phyloP scores from a whole-genome alignment of 2,888 invertebrate genomes.

The Malachius bipustulatus region DNA sequence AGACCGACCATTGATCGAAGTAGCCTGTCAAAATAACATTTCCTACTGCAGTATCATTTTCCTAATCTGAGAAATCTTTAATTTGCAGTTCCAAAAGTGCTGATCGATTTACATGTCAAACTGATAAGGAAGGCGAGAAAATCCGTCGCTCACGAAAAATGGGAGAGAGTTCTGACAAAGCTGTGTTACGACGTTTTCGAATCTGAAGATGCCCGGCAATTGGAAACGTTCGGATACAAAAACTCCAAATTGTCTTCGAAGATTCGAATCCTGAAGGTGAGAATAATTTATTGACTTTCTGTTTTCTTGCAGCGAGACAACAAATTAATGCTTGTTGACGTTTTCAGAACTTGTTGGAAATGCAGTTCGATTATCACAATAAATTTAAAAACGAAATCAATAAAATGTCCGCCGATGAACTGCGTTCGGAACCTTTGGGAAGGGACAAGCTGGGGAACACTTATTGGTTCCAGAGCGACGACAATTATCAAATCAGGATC shows the following conservation, averaged over 20 bases:
- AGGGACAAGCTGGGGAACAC: slow-evolving; percentile 80
- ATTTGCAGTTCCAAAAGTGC: slow-evolving; percentile 62
- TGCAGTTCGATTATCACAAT: slow-evolving; percentile 87
- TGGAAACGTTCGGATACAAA: slow-evolving; percentile 91
- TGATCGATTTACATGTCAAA: slow-evolving; percentile 81
- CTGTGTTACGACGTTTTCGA: slow-evolving; percentile 85
- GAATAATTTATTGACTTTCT: no score
- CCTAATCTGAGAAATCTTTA: no score
- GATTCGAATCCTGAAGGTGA: slow-evolving; percentile 79
- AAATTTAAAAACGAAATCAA: slow-evolving; percentile 87
- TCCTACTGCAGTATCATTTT: no score
- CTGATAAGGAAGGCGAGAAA: slow-evolving; percentile 77
- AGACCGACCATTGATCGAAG: no score
- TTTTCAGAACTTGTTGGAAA: slow-evolving; percentile 72
- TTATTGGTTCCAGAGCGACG: slow-evolving; percentile 90
- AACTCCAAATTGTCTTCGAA: slow-evolving; percentile 82
- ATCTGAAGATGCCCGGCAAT: slow-evolving; percentile 89
- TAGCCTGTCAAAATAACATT: no score
- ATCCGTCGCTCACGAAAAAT: slow-evolving; percentile 71
- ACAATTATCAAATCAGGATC: slow-evolving; percentile 77
- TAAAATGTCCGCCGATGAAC: slow-evolving; percentile 61
- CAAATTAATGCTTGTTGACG: no score
- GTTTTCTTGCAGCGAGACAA: no score
- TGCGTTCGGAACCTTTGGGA: slow-evolving; percentile 82
- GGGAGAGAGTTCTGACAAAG: slow-evolving; percentile 83